Percentiles rank a stretch among this genome's conserved stretches.
These are phyloP conservation scores for Erethizon dorsatum DNA, from an alignment of 2,797 vertebrate species.

Conservation along the genomic window DNA sequence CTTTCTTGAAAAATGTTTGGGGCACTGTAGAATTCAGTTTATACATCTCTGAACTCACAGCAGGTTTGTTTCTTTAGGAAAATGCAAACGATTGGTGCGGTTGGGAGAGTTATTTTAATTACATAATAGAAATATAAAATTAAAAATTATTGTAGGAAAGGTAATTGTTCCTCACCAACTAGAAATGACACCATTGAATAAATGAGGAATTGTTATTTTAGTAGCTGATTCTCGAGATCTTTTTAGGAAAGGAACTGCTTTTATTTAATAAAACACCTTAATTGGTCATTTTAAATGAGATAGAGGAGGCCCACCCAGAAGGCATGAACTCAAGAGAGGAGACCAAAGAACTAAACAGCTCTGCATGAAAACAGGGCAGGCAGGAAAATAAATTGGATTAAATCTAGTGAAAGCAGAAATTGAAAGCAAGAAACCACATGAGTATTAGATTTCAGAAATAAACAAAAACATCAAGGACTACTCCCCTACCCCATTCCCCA, in stretches of 20 bases:
- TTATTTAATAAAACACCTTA: conserved; percentile 33
- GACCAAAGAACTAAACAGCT: background rate
- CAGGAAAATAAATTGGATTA: background rate
- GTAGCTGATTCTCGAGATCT: background rate
- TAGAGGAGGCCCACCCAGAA: background rate
- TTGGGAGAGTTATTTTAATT: conserved; percentile 27
- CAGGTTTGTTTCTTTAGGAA: conserved; percentile 25
- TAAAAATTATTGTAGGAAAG: background rate
- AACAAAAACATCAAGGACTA: background rate
- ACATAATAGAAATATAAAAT: background rate
- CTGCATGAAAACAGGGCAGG: background rate
- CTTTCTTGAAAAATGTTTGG: conserved; percentile 37
- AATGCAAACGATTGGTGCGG: background rate
- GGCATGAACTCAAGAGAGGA: background rate
- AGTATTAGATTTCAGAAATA: background rate
- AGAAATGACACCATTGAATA: background rate
- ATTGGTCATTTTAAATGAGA: background rate
- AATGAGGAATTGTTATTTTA: background rate
- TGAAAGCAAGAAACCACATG: background rate
- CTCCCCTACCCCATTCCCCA: background rate
- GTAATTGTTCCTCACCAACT: background rate
- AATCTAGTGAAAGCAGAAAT: background rate
- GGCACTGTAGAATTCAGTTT: background rate
- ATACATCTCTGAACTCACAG: background rate
- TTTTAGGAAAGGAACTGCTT: background rate